Conservation (phyloP, 1,140 invertebrate genomes). For the Cherax quadricarinatus region DNA sequence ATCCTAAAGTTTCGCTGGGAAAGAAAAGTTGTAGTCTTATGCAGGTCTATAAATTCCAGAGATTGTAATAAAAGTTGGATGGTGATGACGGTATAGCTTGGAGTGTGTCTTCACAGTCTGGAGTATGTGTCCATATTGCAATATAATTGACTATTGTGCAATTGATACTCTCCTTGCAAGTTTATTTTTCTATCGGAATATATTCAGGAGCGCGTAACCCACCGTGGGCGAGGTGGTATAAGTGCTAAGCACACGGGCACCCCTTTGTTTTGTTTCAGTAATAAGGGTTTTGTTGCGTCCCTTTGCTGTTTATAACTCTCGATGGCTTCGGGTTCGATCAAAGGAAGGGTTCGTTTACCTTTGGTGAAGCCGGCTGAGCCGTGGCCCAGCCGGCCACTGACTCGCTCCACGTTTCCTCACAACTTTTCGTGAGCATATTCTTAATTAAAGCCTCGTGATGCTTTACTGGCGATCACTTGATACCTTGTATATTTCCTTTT, state of each 20-base stretch:
- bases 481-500: slow-evolving; percentile 49
- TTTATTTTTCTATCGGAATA: slow-evolving; percentile 47
- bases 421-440: slow-evolving; percentile 56
- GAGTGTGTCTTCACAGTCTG: slow-evolving; percentile 24
- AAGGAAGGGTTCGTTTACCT: slow-evolving; percentile 27
- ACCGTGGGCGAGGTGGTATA: neutral
- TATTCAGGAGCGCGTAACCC: slow-evolving; percentile 9
- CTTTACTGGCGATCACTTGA: slow-evolving; percentile 60
- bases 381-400: neutral
- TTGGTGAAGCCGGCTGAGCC: neutral
- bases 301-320: slow-evolving; percentile 38
- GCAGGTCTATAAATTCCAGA: slow-evolving; percentile 68
- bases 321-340: neutral
- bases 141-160: slow-evolving; percentile 66
- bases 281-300: slow-evolving; percentile 8
- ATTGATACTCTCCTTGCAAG: slow-evolving; percentile 64
- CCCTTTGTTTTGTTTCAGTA: slow-evolving; percentile 47
- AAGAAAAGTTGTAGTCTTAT: slow-evolving; percentile 69
- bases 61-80: slow-evolving; percentile 69
- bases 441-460: slow-evolving; percentile 60
- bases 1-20: slow-evolving; percentile 60
- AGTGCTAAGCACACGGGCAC: slow-evolving; percentile 14
- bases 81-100: slow-evolving; percentile 63
- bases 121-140: slow-evolving; percentile 49
- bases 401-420: slow-evolving; percentile 11